phyloP scores from a whole-genome alignment of 2,888 invertebrate genomes.

The Drosophila gaucha region DNA sequence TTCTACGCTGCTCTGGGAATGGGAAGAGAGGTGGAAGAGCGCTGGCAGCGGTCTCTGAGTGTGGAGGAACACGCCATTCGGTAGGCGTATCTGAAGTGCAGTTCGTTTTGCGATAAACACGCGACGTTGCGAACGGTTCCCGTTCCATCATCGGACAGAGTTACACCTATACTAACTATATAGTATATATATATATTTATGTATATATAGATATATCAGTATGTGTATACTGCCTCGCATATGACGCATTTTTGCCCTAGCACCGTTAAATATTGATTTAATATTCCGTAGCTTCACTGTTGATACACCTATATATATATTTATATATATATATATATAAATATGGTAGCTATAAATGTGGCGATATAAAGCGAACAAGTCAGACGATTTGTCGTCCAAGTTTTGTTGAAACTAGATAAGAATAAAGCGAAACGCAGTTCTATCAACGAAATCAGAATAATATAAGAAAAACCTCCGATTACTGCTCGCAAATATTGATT shows the following conservation, averaged over 20 bases:
- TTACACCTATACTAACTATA: constrained; percentile 21
- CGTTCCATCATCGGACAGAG: constrained; percentile 6
- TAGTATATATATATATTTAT: constrained; percentile 6
- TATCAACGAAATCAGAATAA: too few species aligned
- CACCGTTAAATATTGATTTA: constrained; percentile 77
- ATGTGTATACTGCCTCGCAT: constrained; percentile 13
- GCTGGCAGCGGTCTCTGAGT: neutral
- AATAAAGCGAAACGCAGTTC: constrained; percentile 13
- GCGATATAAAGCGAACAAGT: constrained; percentile 28
- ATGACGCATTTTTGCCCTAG: constrained; percentile 75
- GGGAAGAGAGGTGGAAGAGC: neutral
- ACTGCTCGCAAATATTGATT: constrained; percentile 35
- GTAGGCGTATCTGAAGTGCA: constrained; percentile 71
- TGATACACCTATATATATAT: constrained; percentile 40
- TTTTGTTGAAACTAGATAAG: constrained; percentile 52
- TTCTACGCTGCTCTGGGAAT: constrained; percentile 21
- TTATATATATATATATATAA: neutral
- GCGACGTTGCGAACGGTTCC: constrained; percentile 65
- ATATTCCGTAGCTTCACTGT: constrained; percentile 56
- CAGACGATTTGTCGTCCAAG: constrained; percentile 70
- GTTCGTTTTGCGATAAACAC: constrained; percentile 69
- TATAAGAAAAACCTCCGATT: too few species aligned
- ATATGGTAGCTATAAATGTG: neutral
- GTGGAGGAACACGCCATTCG: constrained; percentile 63
- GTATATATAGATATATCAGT: neutral